A percentile compares a stretch with the other conserved stretches of the same genome.
Conservation (phyloP, 2,113 vertebrate genomes). For the Plestiodon gilberti region DNA sequence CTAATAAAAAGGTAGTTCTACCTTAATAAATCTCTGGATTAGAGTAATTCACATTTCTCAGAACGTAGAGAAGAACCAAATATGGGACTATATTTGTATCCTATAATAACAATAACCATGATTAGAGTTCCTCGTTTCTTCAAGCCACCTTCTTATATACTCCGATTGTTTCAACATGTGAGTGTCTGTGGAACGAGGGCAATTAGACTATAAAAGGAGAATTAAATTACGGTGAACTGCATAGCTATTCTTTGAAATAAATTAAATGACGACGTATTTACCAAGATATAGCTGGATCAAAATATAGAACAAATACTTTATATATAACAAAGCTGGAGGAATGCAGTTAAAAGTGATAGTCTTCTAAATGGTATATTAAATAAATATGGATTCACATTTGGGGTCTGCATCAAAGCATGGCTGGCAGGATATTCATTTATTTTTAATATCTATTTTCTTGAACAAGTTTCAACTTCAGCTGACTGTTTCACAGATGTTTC, state of each 20-base stretch:
- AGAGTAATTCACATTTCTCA: neutral
- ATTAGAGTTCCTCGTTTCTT: neutral
- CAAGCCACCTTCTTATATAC: neutral
- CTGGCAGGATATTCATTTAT: neutral
- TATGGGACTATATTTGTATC: neutral
- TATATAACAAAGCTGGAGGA: neutral
- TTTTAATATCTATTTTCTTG: neutral
- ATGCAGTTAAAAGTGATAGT: neutral
- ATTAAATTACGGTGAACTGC: neutral
- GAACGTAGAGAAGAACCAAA: neutral
- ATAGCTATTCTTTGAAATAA: neutral
- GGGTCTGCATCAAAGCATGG: neutral
- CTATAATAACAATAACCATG: neutral
- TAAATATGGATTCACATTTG: neutral
- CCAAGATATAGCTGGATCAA: neutral
- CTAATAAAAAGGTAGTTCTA: neutral
- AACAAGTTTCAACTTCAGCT: neutral
- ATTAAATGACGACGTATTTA: neutral
- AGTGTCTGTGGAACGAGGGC: neutral
- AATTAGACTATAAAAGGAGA: neutral
- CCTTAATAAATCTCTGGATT: neutral
- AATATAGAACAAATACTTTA: neutral
- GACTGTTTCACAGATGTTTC: neutral
- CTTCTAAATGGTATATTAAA: neutral
- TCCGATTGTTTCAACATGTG: neutral